A percentile compares a stretch with the other conserved stretches of the same genome.
Evolutionary conservation across 2,888 invertebrate genomes (phyloP).

Genomic region (Junonia oenone): DNA sequence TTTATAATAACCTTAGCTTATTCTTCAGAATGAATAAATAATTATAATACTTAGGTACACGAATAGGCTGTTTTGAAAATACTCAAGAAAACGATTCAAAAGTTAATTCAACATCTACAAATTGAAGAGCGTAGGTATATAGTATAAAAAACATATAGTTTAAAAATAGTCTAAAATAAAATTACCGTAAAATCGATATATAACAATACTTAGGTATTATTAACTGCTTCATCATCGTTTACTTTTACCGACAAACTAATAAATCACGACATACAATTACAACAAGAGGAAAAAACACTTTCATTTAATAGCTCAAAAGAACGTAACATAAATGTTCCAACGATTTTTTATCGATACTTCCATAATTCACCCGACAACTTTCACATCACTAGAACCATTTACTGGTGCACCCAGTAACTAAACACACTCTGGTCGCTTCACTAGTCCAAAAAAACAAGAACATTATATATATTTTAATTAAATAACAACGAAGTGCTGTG

Average conservation of each 20-base stretch:
- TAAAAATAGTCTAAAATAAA: too few species aligned
- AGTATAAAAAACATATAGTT: too few species aligned
- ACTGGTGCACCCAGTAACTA: slow-evolving; percentile 37
- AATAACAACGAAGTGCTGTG: neutral
- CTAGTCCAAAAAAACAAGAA: slow-evolving; percentile 32
- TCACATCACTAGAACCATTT: slow-evolving; percentile 29
- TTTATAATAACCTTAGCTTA: too few species aligned
- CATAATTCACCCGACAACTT: slow-evolving; percentile 22
- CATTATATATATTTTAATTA: too few species aligned
- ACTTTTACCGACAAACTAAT: neutral
- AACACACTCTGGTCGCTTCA: slow-evolving; percentile 36
- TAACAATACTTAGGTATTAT: too few species aligned
- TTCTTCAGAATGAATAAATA: too few species aligned
- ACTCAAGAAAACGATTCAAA: too few species aligned
- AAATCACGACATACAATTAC: neutral
- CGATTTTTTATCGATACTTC: slow-evolving; percentile 23
- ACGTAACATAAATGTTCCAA: slow-evolving; percentile 1
- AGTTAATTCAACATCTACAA: too few species aligned
- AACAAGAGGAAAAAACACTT: neutral
- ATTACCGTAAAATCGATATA: too few species aligned
- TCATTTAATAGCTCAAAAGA: neutral
- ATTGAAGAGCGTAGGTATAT: too few species aligned
- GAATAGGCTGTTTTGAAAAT: too few species aligned
- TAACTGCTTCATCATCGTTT: neutral
- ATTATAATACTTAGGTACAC: too few species aligned